phyloP scores from a whole-genome alignment of 2,888 invertebrate species.

The Idaea dimidiata region DNA sequence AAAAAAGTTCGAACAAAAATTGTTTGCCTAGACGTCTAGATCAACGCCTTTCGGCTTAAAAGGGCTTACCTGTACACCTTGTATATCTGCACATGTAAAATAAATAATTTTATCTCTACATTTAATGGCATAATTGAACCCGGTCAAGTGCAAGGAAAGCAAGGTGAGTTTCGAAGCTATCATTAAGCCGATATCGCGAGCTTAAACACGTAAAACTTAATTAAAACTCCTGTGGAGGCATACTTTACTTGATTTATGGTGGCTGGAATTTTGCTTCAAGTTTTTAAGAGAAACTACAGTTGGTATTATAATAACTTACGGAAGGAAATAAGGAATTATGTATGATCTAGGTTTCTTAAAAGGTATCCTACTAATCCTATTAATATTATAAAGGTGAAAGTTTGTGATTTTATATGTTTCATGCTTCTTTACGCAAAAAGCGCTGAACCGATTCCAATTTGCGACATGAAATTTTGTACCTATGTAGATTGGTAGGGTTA shows the following conservation, averaged over 20 bases:
- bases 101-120: background rate
- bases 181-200: slow-evolving; percentile 5
- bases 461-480: no score
- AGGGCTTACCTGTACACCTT: no score
- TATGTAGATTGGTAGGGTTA: no score
- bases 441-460: no score
- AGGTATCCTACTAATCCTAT: background rate
- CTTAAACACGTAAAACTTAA: slow-evolving; percentile 7
- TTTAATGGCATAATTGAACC: slow-evolving; percentile 46
- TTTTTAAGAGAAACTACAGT: background rate
- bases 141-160: slow-evolving; percentile 66
- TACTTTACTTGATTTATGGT: background rate
- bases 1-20: no score
- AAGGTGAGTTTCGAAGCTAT: slow-evolving; percentile 16
- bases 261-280: background rate
- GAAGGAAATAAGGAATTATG: background rate
- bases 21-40: no score
- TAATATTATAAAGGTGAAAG: no score
- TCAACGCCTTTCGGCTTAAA: no score
- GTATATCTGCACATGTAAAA: background rate
- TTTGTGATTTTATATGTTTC: no score
- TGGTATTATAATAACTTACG: background rate
- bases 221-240: background rate
- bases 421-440: no score
- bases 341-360: background rate